These are phyloP conservation scores for Acholoe squamosa DNA, from an alignment of 2,888 invertebrate species.

Conservation along the genomic window DNA sequence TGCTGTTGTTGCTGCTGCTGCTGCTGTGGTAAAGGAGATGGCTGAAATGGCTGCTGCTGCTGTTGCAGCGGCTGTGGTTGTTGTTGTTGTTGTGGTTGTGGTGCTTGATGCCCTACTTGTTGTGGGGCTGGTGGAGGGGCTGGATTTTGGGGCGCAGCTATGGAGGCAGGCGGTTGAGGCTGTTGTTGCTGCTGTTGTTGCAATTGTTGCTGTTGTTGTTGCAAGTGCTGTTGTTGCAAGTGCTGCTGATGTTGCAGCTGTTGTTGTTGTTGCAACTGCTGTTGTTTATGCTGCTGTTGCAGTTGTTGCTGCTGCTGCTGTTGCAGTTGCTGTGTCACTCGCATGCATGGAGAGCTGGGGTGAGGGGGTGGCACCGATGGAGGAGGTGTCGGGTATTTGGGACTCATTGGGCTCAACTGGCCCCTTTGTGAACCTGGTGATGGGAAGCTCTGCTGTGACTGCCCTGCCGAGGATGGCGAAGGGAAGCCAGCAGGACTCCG, in stretches of 20 bases:
- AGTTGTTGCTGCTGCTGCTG: slow-evolving; percentile 60
- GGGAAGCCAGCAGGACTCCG: slow-evolving; percentile 72
- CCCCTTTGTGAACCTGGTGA: slow-evolving; percentile 68
- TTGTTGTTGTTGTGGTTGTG: slow-evolving; percentile 52
- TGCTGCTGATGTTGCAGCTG: slow-evolving; percentile 30
- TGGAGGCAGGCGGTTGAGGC: neutral
- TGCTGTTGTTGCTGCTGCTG: slow-evolving; percentile 40
- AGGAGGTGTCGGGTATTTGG: slow-evolving; percentile 67
- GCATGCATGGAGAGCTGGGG: slow-evolving; percentile 65
- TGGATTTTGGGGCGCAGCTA: slow-evolving; percentile 20
- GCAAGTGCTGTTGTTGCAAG: neutral
- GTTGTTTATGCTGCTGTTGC: slow-evolving; percentile 38
- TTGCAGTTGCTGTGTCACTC: slow-evolving; percentile 57
- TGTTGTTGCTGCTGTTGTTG: slow-evolving; percentile 35
- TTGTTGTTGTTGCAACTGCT: slow-evolving; percentile 9
- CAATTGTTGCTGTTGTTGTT: slow-evolving; percentile 45
- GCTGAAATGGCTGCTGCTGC: slow-evolving; percentile 1
- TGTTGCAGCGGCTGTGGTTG: neutral
- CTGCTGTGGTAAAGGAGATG: neutral
- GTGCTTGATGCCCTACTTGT: slow-evolving; percentile 25
- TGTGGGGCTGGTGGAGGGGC: slow-evolving; percentile 36
- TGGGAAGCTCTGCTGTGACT: slow-evolving; percentile 69
- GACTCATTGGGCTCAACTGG: slow-evolving; percentile 67
- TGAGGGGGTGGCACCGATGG: slow-evolving; percentile 68
- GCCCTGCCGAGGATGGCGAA: slow-evolving; percentile 66